These are phyloP conservation scores for Urosaurus nigricauda DNA, from an alignment of 2,797 vertebrate species.

Conservation along the genomic window DNA sequence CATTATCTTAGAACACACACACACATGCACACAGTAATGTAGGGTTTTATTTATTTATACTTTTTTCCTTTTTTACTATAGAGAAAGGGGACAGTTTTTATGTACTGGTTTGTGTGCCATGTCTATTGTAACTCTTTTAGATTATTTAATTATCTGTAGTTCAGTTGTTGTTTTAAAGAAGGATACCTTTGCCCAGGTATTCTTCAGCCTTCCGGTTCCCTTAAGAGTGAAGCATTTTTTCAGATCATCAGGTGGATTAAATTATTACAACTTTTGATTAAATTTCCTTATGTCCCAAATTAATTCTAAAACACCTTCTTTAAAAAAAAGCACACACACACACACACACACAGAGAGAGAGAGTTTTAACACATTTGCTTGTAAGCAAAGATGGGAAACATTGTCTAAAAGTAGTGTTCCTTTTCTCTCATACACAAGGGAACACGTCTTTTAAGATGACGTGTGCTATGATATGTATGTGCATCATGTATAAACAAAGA, in stretches of 20 bases:
- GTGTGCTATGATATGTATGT: neutral
- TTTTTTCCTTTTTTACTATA: neutral
- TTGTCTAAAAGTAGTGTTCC: neutral
- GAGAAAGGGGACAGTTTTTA: neutral
- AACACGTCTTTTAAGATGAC: neutral
- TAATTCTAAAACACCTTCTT: neutral
- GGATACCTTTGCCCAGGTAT: neutral
- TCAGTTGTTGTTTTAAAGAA: neutral
- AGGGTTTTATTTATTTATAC: neutral
- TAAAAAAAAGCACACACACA: neutral
- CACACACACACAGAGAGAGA: too few relatives aligned
- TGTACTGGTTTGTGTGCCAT: neutral
- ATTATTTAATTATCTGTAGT: neutral
- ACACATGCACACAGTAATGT: neutral
- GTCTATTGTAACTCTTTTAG: neutral
- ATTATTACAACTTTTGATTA: neutral
- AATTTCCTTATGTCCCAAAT: neutral
- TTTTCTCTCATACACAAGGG: neutral
- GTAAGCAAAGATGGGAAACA: neutral
- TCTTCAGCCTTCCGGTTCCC: neutral
- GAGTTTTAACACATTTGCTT: neutral
- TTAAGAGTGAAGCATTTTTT: neutral
- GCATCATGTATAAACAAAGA: neutral
- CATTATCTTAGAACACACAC: constrained; percentile 2
- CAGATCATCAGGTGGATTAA: neutral